A percentile compares a stretch with the other conserved stretches of the same genome.
These are phyloP conservation scores for Zapornia atra DNA, from an alignment of 2,113 vertebrate genomes.

Conservation along the genomic window DNA sequence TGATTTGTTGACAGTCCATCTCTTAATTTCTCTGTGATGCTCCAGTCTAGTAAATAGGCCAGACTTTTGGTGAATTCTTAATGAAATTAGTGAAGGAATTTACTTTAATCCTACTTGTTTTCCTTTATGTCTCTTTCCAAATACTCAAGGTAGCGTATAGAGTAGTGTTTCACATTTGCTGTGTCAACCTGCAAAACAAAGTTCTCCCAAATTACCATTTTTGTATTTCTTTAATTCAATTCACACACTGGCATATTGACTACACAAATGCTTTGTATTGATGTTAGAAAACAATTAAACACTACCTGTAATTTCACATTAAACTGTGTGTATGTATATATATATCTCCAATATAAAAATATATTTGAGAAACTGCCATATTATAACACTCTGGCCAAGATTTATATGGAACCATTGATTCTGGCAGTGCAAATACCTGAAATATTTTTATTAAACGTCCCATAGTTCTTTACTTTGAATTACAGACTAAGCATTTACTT, in stretches of 20 bases:
- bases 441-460: background rate
- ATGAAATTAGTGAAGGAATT: background rate
- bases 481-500: background rate
- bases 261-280: background rate
- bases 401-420: background rate
- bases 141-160: background rate
- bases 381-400: background rate
- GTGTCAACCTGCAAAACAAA: background rate
- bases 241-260: background rate
- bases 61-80: background rate
- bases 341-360: background rate
- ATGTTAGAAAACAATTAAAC: background rate
- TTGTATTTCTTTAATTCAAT: background rate
- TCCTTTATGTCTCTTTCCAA: background rate
- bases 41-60: background rate
- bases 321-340: background rate
- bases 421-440: background rate
- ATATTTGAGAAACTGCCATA: background rate
- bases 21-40: background rate
- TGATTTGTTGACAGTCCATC: background rate
- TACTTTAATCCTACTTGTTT: background rate
- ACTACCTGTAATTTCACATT: background rate
- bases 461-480: background rate
- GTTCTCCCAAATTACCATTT: background rate
- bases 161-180: background rate